Conservation (phyloP, 2,113 vertebrate genomes). For the Aepyceros melampus region DNA sequence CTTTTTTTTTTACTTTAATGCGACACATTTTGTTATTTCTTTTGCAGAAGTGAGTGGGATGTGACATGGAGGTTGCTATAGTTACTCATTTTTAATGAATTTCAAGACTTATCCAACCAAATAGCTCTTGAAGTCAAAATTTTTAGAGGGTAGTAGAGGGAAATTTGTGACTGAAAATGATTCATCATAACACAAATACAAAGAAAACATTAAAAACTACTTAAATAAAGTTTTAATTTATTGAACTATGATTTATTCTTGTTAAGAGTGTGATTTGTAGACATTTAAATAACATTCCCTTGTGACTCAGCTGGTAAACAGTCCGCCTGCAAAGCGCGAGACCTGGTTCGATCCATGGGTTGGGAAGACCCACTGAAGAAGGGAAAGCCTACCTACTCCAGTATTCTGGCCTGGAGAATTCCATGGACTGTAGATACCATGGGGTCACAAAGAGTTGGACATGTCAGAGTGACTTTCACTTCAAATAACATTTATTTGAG, state of each 20-base stretch:
- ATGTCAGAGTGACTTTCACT: background rate
- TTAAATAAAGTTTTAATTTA: background rate
- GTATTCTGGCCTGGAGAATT: background rate
- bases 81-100: constrained; percentile 80
- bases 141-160: background rate
- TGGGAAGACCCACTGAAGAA: background rate
- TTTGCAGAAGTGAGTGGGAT: constrained; percentile 75
- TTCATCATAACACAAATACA: background rate
- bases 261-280: background rate
- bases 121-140: background rate
- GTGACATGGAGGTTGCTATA: constrained; percentile 78
- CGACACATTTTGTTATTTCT: constrained; percentile 70
- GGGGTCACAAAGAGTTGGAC: background rate
- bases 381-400: background rate
- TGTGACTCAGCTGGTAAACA: background rate
- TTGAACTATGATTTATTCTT: background rate
- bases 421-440: background rate
- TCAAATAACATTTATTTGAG: background rate
- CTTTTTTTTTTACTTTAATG: constrained; percentile 58
- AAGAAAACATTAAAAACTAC: background rate
- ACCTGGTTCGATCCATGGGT: background rate
- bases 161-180: constrained; percentile 20
- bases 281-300: background rate
- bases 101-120: constrained; percentile 71
- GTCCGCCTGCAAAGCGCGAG: rapidly evolving